Conservation (phyloP, 2,888 invertebrate genomes). For the Leptothorax acervorum region DNA sequence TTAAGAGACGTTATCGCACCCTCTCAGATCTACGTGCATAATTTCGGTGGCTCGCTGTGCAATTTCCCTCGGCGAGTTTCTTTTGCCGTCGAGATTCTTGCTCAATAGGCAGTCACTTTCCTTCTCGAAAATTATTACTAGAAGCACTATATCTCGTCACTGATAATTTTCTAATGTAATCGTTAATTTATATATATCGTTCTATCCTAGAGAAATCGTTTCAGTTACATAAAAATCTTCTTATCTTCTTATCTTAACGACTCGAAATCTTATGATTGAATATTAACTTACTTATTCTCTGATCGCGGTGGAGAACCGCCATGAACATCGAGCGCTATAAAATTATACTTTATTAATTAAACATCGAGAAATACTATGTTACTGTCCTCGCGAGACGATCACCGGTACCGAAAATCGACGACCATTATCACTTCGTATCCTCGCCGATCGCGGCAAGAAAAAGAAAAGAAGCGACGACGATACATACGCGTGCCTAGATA, state of each 20-base stretch:
- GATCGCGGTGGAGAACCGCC: not conserved
- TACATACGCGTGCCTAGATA: slow-evolving; percentile 42
- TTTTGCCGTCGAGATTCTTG: not conserved
- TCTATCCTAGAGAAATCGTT: not conserved
- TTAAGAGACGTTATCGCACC: slow-evolving; percentile 53
- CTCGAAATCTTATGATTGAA: slow-evolving; percentile 17
- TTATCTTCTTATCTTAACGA: slow-evolving; percentile 23
- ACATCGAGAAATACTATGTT: slow-evolving; percentile 42
- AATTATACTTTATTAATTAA: slow-evolving; percentile 10
- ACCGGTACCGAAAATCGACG: slow-evolving; percentile 39
- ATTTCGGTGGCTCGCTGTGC: slow-evolving; percentile 24
- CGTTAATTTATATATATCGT: not conserved
- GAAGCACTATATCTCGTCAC: not conserved
- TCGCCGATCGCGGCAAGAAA: slow-evolving; percentile 21
- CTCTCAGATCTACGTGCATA: slow-evolving; percentile 54
- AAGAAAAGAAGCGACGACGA: slow-evolving; percentile 32
- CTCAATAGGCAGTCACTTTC: not conserved
- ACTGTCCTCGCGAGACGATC: slow-evolving; percentile 5
- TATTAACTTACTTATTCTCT: slow-evolving; percentile 15
- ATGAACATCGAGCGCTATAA: slow-evolving; percentile 10
- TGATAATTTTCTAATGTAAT: not conserved
- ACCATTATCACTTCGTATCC: slow-evolving; percentile 44
- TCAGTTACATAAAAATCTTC: slow-evolving; percentile 6
- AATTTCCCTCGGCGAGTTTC: not conserved
- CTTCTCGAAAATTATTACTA: not conserved